These are phyloP conservation scores for Atopsyche davidsoni DNA, from an alignment of 1,140 invertebrate species.

Conservation along the genomic window DNA sequence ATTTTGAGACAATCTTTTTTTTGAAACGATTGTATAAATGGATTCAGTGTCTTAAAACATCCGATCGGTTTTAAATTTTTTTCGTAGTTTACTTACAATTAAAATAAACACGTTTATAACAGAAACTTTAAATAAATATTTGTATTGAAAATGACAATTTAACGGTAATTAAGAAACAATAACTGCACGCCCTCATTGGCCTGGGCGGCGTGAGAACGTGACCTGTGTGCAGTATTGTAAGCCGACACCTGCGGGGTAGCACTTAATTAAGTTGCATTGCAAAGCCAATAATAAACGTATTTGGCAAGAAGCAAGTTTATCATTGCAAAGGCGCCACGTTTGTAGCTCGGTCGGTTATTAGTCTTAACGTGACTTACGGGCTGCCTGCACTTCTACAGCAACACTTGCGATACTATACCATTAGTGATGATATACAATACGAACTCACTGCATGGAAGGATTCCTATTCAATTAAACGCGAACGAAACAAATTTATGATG, in stretches of 20 bases:
- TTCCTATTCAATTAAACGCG: background rate
- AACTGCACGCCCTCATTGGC: too few relatives aligned
- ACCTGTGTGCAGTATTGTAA: background rate
- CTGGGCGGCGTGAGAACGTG: background rate
- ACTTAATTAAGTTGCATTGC: conserved; percentile 19
- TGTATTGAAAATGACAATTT: too few relatives aligned
- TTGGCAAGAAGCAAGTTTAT: conserved; percentile 10
- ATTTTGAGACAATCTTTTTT: too few relatives aligned
- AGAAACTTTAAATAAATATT: too few relatives aligned
- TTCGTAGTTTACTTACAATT: too few relatives aligned
- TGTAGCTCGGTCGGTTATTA: conserved; percentile 16
- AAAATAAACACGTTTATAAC: too few relatives aligned
- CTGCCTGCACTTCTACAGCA: background rate
- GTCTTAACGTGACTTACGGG: conserved; percentile 12
- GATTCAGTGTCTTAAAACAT: too few relatives aligned
- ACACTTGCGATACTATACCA: background rate
- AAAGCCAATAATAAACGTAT: conserved; percentile 16
- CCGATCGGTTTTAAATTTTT: too few relatives aligned
- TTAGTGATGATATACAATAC: too few relatives aligned
- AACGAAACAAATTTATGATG: background rate
- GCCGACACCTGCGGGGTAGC: conserved; percentile 1
- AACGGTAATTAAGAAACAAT: too few relatives aligned
- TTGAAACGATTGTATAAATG: too few relatives aligned
- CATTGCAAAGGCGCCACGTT: conserved; percentile 10
- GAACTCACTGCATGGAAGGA: background rate